Base-by-base conservation (phyloP, 1,140 invertebrate genomes). In the Augochlora pura region DNA sequence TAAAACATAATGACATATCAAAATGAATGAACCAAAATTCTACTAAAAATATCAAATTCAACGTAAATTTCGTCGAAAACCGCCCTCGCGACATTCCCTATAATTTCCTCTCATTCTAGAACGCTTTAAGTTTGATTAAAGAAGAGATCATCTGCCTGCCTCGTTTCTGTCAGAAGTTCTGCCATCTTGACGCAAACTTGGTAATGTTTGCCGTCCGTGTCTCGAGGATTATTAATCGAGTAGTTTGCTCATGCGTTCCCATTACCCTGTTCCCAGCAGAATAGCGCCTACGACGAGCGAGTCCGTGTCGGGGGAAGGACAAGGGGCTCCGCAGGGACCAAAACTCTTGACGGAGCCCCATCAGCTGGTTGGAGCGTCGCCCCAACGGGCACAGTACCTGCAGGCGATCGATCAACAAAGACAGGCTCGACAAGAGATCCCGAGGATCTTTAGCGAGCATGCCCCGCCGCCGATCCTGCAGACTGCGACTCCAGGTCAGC, bases 291-390 rank as follows among this genome's bases (percentile, higher is more conserved):
- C 91, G 0, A 84, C 68, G 6, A 91, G 84, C 23, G 84, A 87
- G 38, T 80, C 86, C 14, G 54, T 86, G 85, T 95, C 95, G 95
- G 95, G 95, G 95, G 95, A 96, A 96, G 95, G 85, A 84, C 91
- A 90, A 89, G 94, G 95, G 95, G 95, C 95, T 94, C 95, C 95
- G 94, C 94, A 94, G 93, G 94, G 92, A 90, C 93, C 93, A 91
- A 92, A 93, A 91, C 93, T 94, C 89, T 94, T 93, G 93, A 91
- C 94, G 94, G 95, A 95, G 94, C 95, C 95, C 95, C 94, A 93
- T 84, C 91, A 89, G 70, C 85, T 67, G 80, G 76, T 25, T 85
- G 90, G 86, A 90, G 83, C 60, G 46, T 81, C 69, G 83, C 85
- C 67, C 69, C 88, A 83, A 90, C 88, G 66, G 85, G 80, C 67